Evolutionary conservation across 1,140 invertebrate genomes (phyloP).

Genomic region (Tetramorium alpestre): DNA sequence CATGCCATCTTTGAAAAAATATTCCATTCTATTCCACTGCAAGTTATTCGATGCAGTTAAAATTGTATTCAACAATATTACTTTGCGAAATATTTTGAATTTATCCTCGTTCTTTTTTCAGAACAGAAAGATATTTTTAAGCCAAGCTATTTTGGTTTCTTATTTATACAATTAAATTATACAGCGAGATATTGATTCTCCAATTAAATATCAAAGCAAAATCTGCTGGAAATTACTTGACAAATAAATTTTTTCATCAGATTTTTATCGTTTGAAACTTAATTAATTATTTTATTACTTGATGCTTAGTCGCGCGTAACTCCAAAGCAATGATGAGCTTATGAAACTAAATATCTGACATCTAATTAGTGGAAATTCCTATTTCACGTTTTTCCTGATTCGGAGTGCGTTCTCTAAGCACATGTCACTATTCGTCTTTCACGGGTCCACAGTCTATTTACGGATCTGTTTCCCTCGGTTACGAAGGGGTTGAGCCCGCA

Average conservation of each 20-base stretch:
- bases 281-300: constrained; percentile 13
- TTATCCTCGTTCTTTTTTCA: background rate
- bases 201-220: background rate
- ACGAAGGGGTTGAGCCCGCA: constrained; percentile 52
- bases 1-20: background rate
- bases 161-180: background rate
- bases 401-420: background rate
- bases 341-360: too few relatives aligned
- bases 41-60: background rate
- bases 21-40: background rate
- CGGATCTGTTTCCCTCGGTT: constrained; percentile 12
- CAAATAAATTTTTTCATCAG: background rate
- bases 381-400: background rate
- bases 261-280: background rate
- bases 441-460: constrained; percentile 57
- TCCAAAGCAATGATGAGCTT: background rate
- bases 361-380: background rate
- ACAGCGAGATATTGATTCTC: background rate
- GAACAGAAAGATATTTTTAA: background rate
- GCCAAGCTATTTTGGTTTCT: background rate
- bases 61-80: constrained; percentile 19
- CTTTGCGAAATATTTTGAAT: background rate
- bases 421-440: constrained; percentile 31
- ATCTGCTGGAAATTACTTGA: background rate
- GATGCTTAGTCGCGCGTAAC: background rate